These are phyloP conservation scores for Cecropterus lyciades DNA, from an alignment of 1,140 invertebrate genomes.

Conservation along the genomic window DNA sequence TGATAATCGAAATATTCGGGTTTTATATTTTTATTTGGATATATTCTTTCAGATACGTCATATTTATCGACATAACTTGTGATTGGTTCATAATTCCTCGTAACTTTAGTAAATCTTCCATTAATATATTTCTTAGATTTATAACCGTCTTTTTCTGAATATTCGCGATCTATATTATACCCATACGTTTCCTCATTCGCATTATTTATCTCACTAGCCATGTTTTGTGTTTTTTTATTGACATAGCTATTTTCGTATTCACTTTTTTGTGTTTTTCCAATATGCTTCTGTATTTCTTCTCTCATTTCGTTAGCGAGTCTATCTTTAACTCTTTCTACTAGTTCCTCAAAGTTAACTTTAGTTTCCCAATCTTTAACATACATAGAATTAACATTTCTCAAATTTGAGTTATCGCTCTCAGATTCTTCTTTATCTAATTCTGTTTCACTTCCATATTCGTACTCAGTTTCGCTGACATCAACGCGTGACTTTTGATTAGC, in stretches of 20 bases:
- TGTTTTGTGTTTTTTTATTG: background rate
- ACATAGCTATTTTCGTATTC: too few relatives aligned
- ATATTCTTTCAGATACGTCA: too few relatives aligned
- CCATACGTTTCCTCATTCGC: too few relatives aligned
- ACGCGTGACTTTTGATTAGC: slow-evolving; percentile 10
- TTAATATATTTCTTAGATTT: too few relatives aligned
- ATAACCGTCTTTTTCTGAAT: too few relatives aligned
- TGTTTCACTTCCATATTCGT: slow-evolving; percentile 26
- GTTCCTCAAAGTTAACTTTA: slow-evolving; percentile 47
- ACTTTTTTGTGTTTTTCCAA: background rate
- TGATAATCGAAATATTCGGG: too few relatives aligned
- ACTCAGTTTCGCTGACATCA: slow-evolving; percentile 21
- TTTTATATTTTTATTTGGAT: too few relatives aligned
- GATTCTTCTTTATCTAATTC: too few relatives aligned
- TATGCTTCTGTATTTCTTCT: slow-evolving; percentile 18
- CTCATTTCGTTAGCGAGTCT: slow-evolving; percentile 44
- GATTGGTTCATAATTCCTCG: too few relatives aligned
- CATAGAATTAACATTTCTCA: background rate
- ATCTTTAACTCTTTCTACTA: slow-evolving; percentile 50
- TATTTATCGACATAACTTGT: too few relatives aligned
- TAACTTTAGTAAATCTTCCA: too few relatives aligned
- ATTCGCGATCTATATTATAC: too few relatives aligned
- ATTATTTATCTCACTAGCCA: background rate
- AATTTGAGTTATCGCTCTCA: background rate
- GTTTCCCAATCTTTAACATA: slow-evolving; percentile 18